A percentile compares a stretch with the other conserved stretches of the same genome.
Conservation (phyloP, 2,113 vertebrate genomes). For the Percina caprodes region DNA sequence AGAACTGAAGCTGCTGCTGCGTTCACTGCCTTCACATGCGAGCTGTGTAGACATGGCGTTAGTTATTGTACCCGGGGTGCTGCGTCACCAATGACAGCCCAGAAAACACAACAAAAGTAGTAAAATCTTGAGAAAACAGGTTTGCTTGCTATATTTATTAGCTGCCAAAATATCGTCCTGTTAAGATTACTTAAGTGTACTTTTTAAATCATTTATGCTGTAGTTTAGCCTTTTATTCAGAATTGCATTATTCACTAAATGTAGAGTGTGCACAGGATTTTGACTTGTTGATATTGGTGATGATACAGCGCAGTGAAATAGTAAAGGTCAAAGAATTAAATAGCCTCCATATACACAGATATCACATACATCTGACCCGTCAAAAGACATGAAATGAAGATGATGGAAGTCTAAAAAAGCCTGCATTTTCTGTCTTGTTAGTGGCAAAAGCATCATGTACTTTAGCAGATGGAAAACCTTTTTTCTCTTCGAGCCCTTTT, state of each 20-base stretch:
- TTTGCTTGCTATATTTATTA: not conserved
- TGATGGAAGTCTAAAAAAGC: fast-evolving
- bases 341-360: too few relatives aligned
- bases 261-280: too few relatives aligned
- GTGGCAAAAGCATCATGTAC: not conserved
- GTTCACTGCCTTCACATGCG: not conserved
- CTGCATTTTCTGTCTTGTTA: not conserved
- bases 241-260: too few relatives aligned
- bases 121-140: not conserved
- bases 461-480: not conserved
- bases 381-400: not conserved
- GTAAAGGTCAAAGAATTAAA: too few relatives aligned
- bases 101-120: not conserved
- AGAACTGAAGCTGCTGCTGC: not conserved
- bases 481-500: not conserved
- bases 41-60: not conserved
- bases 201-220: not conserved
- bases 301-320: too few relatives aligned
- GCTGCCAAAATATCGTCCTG: not conserved
- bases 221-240: not conserved
- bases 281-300: too few relatives aligned
- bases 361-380: not conserved
- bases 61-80: not conserved
- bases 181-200: not conserved
- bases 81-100: too few relatives aligned